Base-by-base conservation (phyloP, 2,888 invertebrate species). In the Autographa pulchrina region DNA sequence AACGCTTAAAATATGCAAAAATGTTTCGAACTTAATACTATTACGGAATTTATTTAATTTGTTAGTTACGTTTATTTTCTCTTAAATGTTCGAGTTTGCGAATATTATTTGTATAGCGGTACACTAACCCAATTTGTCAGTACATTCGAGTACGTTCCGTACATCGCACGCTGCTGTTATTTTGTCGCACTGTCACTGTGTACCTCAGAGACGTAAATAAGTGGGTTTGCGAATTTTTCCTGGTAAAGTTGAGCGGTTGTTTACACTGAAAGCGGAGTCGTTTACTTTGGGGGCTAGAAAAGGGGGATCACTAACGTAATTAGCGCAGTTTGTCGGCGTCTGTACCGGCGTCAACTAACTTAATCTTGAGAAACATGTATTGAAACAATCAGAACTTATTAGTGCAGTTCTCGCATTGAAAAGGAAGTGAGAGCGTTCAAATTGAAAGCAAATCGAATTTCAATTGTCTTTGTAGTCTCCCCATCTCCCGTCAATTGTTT, bases 211-310 rank as follows among this genome's bases (percentile, higher is more conserved):
- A 93, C 92, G 84, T 91, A 91, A 92, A 92, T 94, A 93, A 94
- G 92, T 93, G 91, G 92, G 90, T 93, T 94, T 92, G 92, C 89
- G 92, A 93, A 91, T 94, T 94, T 94, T 95, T 94, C 92, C 92
- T 89, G 88, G 90, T 92, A 91, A 93, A 93, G 91, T 94, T 91
- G 92, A 93, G 91, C 90, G 90, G 87, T 92, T 95, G 94, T 95
- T 94, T 95, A 92, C 92, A 91, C 86, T 90, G 94, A 92, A 93
- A 94, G 92, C 90, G 89, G 92, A 93, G 92, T 92, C 92, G 95
- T 95, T 94, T 94, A 91, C 92, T 93, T 93, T 89, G 85, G 90
- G 89, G 85, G 87, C 85, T 78, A 84, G 74, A 79, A 82, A 81
- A 79, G 84, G 86, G 86, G 89, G 89, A 90, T 91, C 91, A 90